Conservation (phyloP, 2,113 vertebrate genomes). For the Odocoileus hemionus region DNA sequence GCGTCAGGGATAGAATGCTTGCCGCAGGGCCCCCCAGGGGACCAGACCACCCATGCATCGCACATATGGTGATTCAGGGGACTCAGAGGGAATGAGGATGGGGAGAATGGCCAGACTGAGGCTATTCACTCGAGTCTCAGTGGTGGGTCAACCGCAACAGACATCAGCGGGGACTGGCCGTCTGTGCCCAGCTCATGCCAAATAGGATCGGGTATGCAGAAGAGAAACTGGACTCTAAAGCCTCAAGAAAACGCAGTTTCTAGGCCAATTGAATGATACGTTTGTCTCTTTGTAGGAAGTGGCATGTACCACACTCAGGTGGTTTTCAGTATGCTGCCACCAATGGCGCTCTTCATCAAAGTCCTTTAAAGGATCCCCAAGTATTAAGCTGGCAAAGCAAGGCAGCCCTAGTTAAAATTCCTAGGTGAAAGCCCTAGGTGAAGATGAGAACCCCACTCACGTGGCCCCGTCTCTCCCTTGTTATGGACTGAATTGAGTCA, state of each 20-base stretch:
- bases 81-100: not conserved
- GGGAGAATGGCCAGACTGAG: not conserved
- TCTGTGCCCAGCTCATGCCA: not conserved
- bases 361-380: not conserved
- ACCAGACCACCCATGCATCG: slow-evolving; percentile 16
- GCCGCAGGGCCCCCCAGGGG: not conserved
- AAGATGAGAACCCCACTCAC: not conserved
- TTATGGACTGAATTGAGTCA: not conserved
- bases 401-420: not conserved
- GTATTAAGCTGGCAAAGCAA: not conserved
- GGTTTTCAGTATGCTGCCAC: not conserved
- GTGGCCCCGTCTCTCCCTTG: not conserved
- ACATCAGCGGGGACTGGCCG: not conserved
- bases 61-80: not conserved
- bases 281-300: not conserved
- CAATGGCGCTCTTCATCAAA: not conserved
- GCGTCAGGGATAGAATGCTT: not conserved
- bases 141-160: not conserved
- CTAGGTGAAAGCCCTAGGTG: not conserved
- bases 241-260: not conserved
- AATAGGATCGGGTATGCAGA: not conserved
- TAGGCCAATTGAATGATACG: not conserved
- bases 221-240: not conserved
- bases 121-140: not conserved
- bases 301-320: not conserved